Base-by-base conservation (phyloP, 92 coral and sea anemone species). In the Chrysogorgia sp. region DNA sequence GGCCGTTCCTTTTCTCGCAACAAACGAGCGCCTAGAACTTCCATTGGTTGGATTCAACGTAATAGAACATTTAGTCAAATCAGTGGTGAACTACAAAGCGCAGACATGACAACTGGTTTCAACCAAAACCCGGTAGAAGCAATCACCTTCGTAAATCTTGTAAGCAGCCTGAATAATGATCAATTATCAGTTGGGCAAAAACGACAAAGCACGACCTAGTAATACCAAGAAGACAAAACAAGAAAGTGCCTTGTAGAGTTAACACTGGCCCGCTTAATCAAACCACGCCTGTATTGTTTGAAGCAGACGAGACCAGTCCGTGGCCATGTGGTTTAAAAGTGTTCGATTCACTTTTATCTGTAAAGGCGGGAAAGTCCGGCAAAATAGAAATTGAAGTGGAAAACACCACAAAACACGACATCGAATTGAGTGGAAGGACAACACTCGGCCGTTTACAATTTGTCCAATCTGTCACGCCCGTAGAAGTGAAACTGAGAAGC, bases 31-130 rank as follows among this genome's bases (percentile, higher is more conserved):
- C 66, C 41, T 85, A 55, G 87, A 88, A 25, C 82, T 77, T 57
- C 88, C 88, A 37, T 76, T 85, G 57, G 85, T 88, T 64, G 92
- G 89, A 22, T 88, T 58, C 58, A 85, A 88, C 69, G 88, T 88
- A 20, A 88, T 85, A 76, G 89, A 88, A 58, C 33, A 57, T 34
- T 79, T 88, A 62, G 85, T 82, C 49, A 85, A 82, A 84, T 67
- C 80, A n/a, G n/a, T 32, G 29, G 26, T 22, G 12, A 33, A 25
- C 35, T 61, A 29, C 35, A 61, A 0, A 45, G 40, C 21, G 67
- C 72, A 60, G 81, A 47, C n/a, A n/a, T n/a, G n/a, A n/a, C 22
- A 49, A 55, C n/a, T 66, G 23, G 61, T 66, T 63, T 52, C n/a
- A 82, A 55, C 72, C 47, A 85, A 21, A 75, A 68, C 9, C 72